Evolutionary conservation across 2,797 vertebrate genomes (phyloP).

Genomic region (Acanthornis magna): DNA sequence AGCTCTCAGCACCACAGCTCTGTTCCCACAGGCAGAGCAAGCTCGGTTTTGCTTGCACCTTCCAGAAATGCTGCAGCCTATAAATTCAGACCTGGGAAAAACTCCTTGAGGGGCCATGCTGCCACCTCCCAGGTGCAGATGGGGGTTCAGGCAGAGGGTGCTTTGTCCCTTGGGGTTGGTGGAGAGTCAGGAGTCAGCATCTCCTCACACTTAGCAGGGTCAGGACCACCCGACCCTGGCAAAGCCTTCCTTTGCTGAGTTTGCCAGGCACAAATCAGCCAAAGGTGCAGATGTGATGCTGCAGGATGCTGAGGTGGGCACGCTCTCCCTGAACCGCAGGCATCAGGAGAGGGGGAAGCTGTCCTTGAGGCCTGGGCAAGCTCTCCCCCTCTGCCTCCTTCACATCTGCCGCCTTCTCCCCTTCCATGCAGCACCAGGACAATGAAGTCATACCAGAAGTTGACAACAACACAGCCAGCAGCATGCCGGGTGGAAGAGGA

Average conservation of each 20-base stretch:
- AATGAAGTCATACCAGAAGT: conserved; percentile 68
- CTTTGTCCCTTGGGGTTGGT: background rate
- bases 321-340: background rate
- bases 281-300: background rate
- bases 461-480: background rate
- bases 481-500: conserved; percentile 19
- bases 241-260: background rate
- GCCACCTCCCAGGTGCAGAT: background rate
- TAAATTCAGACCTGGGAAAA: background rate
- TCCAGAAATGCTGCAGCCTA: background rate
- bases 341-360: accelerated
- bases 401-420: background rate
- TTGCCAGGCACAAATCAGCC: background rate
- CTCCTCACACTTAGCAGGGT: background rate
- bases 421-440: background rate
- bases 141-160: background rate
- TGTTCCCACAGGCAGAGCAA: background rate
- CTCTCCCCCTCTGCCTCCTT: background rate
- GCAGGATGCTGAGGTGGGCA: background rate
- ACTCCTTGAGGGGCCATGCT: background rate
- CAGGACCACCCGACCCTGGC: background rate
- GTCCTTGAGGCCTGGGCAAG: background rate
- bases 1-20: background rate
- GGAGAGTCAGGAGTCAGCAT: accelerated
- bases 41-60: background rate